Evolutionary conservation across 2,888 invertebrate genomes (phyloP), one percentile per base, ranked within the genome.

Genomic region (Apantesis nais): DNA sequence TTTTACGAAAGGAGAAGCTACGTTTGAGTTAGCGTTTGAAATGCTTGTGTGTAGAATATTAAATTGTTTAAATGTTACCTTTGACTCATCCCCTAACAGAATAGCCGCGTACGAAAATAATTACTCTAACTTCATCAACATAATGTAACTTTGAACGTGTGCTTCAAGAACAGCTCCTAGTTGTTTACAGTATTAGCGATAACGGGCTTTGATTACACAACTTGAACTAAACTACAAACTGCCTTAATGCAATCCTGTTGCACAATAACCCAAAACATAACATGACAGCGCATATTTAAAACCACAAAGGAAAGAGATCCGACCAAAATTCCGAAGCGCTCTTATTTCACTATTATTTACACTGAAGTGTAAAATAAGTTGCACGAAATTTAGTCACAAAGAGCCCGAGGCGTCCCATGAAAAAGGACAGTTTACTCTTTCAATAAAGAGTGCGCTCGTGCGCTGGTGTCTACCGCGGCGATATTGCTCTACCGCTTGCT

Each of bases 61-160:
- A 94, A 94, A 94, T 94, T 93, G 93, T 93, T 94, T 93, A 93
- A 94, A 92, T 89, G 92, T 90, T 93, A 91, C 93, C 92, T 93
- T 92, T 91, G 90, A 92, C 90, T 88, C 87, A 85, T 88, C 88
- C 89, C 85, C 84, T 80, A 84, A 79, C 86, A 86, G 85, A 85
- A 86, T 86, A 87, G 83, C 88, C 89, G 89, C 90, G 89, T 91
- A 88, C 87, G 85, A 88, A 87, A 83, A 90, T 92, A 92, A 93
- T 93, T 93, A 91, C 91, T 89, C 82, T 86, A 90, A 92, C 87
- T 90, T 89, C 86, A 90, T 90, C 88, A 88, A 85, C 84, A 89
- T 88, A 90, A 86, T 86, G 83, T 88, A 86, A 90, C 88, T 89
- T 89, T 85, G 86, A 86, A 83, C 79, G 80, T 82, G 80, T 78